A percentile compares a stretch with the other conserved stretches of the same genome.
phyloP scores from a whole-genome alignment of 2,113 vertebrate species.

The Toxotes jaculatrix region DNA sequence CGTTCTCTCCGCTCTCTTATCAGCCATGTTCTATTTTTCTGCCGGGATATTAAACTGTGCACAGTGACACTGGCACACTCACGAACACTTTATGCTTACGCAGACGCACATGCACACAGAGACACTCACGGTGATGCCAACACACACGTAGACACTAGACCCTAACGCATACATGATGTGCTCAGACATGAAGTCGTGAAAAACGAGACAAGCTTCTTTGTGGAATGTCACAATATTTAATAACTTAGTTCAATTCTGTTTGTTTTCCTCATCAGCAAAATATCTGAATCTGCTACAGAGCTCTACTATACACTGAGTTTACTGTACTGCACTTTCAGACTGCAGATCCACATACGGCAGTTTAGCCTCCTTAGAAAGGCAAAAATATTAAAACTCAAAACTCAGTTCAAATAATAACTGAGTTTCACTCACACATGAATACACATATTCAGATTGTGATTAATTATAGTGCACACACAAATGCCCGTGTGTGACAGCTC shows the following conservation, averaged over 20 bases:
- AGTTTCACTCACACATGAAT: conserved; percentile 36
- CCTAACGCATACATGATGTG: conserved; percentile 2
- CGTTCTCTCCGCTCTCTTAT: conserved; percentile 67
- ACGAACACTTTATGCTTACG: conserved; percentile 37
- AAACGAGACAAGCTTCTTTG: conserved; percentile 16
- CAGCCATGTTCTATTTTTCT: conserved; percentile 74
- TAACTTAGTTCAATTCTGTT: conserved; percentile 40
- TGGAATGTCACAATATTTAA: conserved; percentile 24
- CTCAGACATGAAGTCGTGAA: conserved; percentile 15
- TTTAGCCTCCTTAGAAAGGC: conserved; percentile 1
- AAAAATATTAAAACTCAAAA: conserved; percentile 18
- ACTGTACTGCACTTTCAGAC: conserved; percentile 4
- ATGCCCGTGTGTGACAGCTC: conserved; percentile 50
- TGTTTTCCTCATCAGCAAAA: conserved; percentile 51
- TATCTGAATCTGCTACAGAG: conserved; percentile 34
- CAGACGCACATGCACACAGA: not conserved
- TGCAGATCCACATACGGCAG: conserved; percentile 9
- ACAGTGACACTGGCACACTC: conserved; percentile 46
- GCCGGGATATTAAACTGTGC: conserved; percentile 76
- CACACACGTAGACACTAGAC: not conserved
- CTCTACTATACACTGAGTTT: not conserved
- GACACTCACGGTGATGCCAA: not conserved
- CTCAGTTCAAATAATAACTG: conserved; percentile 5
- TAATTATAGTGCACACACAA: conserved; percentile 41
- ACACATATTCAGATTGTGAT: conserved; percentile 41